A percentile compares a stretch with the other conserved stretches of the same genome.
Evolutionary conservation across 2,888 invertebrate species (phyloP).

Genomic region (Leucophenga montana): DNA sequence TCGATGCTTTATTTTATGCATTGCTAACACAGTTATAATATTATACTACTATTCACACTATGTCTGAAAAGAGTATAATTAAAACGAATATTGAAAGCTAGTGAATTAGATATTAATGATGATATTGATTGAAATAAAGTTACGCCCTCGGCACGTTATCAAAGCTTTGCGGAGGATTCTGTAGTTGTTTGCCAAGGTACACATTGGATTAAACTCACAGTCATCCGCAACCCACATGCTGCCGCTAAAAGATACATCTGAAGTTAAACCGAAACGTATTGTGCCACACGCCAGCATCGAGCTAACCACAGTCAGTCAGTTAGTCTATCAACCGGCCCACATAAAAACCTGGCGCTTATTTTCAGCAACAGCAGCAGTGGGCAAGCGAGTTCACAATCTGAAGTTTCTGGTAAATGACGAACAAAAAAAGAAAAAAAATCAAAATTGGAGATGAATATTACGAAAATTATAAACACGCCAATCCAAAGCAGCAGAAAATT

Average conservation of each 20-base stretch:
- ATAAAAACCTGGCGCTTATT: constrained; percentile 48
- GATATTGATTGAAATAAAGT: neutral
- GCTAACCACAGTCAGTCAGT: constrained; percentile 6
- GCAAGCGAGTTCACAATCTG: neutral
- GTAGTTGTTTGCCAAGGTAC: neutral
- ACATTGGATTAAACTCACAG: neutral
- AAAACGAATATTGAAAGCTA: too few species aligned
- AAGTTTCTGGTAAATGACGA: neutral
- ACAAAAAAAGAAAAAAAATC: neutral
- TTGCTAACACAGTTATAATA: too few species aligned
- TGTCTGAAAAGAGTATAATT: too few species aligned
- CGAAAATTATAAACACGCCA: constrained; percentile 12
- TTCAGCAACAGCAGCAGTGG: constrained; percentile 16
- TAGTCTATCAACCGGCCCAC: constrained; percentile 25
- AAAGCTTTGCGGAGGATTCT: neutral
- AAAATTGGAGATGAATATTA: neutral
- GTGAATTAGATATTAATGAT: too few species aligned
- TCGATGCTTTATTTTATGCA: too few species aligned
- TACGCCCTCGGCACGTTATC: constrained; percentile 9
- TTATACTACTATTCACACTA: too few species aligned
- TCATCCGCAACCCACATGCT: constrained; percentile 12
- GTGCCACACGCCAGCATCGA: constrained; percentile 4
- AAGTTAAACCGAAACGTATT: neutral
- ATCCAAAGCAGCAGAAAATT: constrained; percentile 10
- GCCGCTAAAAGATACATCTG: constrained; percentile 6